Percentiles rank a stretch among this genome's conserved stretches.
phyloP scores from a whole-genome alignment of 2,113 vertebrate genomes.

The Holacanthus passer region DNA sequence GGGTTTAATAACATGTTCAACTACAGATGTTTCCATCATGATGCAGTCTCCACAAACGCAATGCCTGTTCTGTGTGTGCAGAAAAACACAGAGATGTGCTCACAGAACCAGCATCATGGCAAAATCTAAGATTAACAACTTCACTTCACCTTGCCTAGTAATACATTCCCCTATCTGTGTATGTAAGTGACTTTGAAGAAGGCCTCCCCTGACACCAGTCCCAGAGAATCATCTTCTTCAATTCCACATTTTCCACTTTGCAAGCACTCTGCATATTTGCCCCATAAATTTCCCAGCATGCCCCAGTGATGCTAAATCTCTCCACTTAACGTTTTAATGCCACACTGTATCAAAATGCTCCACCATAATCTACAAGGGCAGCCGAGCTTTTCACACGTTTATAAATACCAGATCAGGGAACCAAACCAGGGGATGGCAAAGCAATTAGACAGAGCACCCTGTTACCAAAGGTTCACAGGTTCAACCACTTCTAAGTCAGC shows the following conservation, averaged over 20 bases:
- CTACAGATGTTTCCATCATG: not conserved
- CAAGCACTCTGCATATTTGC: conserved; percentile 36
- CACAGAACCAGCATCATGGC: not conserved
- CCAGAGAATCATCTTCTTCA: conserved; percentile 11
- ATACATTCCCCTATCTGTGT: conserved; percentile 13
- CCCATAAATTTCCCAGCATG: conserved; percentile 34
- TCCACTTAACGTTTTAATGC: conserved; percentile 34
- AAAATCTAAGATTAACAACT: conserved; percentile 9
- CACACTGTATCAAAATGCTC: conserved; percentile 21
- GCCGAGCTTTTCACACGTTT: conserved; percentile 16
- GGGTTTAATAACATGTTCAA: not conserved
- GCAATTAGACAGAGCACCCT: not conserved
- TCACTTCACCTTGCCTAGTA: not conserved
- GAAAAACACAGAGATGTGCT: not conserved
- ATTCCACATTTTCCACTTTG: conserved; percentile 35
- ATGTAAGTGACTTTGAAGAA: conserved; percentile 14
- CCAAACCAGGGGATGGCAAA: conserved; percentile 15
- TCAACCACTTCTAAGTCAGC: conserved; percentile 3
- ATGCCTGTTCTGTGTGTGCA: not conserved
- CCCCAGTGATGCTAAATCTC: conserved; percentile 32
- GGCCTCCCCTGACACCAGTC: not conserved
- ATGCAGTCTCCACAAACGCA: not conserved
- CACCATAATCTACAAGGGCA: conserved; percentile 30
- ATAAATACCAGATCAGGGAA: conserved; percentile 4
- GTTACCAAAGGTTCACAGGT: conserved; percentile 26